Percentiles rank a stretch among this genome's conserved stretches.
Evolutionary conservation across 2,888 invertebrate genomes (phyloP).

Genomic region (Elysia crispata): DNA sequence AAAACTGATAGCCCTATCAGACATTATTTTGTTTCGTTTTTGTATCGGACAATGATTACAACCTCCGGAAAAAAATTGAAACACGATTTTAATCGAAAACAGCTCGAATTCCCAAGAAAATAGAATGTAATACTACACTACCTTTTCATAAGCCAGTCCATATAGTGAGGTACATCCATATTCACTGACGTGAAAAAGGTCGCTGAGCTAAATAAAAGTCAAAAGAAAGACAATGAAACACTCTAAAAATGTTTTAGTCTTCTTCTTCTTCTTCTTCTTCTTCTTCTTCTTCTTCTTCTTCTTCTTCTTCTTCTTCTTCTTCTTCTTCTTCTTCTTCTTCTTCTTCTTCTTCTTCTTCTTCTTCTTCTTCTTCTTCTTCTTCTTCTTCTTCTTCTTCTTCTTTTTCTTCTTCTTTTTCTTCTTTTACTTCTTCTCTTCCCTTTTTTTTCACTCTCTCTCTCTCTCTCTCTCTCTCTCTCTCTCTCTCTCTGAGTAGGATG

Average conservation of each 20-base stretch:
- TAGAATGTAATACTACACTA: not conserved
- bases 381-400: conserved; percentile 3
- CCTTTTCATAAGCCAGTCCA: conserved; percentile 48
- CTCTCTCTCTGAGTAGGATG: not conserved
- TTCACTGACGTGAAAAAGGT: conserved; percentile 44
- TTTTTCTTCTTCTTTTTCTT: not conserved
- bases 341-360: conserved; percentile 18
- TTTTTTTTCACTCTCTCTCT: no score
- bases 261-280: conserved; percentile 12
- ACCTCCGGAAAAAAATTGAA: no score
- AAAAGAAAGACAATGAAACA: not conserved
- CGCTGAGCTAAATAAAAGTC: conserved; percentile 41
- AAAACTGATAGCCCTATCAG: no score
- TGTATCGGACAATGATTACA: no score
- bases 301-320: conserved; percentile 19
- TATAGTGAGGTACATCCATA: conserved; percentile 40
- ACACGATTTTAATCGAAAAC: no score
- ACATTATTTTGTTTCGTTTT: no score
- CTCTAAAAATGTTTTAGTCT: no score
- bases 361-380: not conserved
- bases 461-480: conserved; percentile 32
- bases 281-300: conserved; percentile 19
- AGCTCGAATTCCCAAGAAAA: no score
- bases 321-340: conserved; percentile 15
- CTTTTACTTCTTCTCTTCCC: no score